A percentile compares a stretch with the other conserved stretches of the same genome.
Conservation (phyloP, 2,797 vertebrate species). For the Buceros bicornis region DNA sequence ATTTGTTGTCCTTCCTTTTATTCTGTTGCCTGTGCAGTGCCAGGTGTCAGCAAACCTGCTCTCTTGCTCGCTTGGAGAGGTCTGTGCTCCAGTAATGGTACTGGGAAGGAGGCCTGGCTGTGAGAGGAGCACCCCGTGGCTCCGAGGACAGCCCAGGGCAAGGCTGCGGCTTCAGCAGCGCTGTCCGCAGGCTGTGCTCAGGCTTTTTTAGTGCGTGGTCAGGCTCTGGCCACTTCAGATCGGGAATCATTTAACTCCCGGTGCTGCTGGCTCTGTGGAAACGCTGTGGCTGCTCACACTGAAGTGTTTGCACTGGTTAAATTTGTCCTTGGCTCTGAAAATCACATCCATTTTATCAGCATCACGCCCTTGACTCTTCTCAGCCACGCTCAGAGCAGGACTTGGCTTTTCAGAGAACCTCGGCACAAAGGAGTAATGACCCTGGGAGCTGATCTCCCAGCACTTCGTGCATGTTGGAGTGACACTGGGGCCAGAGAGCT, state of each 20-base stretch:
- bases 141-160: not conserved
- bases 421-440: not conserved
- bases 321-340: not conserved
- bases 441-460: not conserved
- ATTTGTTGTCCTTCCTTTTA: fast-evolving
- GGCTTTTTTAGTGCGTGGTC: not conserved
- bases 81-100: not conserved
- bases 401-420: not conserved
- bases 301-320: not conserved
- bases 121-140: not conserved
- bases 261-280: not conserved
- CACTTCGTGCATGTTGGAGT: not conserved
- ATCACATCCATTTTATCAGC: not conserved
- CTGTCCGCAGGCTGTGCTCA: not conserved
- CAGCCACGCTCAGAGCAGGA: too few relatives aligned
- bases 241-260: not conserved
- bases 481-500: not conserved
- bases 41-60: not conserved
- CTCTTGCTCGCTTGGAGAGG: not conserved
- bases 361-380: not conserved
- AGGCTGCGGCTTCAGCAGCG: not conserved
- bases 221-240: not conserved
- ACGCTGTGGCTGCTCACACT: not conserved
- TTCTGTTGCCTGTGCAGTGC: not conserved
- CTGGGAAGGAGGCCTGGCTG: not conserved